These are phyloP conservation scores for Gallinago nigripennis DNA, from an alignment of 2,797 vertebrate genomes.

Conservation along the genomic window DNA sequence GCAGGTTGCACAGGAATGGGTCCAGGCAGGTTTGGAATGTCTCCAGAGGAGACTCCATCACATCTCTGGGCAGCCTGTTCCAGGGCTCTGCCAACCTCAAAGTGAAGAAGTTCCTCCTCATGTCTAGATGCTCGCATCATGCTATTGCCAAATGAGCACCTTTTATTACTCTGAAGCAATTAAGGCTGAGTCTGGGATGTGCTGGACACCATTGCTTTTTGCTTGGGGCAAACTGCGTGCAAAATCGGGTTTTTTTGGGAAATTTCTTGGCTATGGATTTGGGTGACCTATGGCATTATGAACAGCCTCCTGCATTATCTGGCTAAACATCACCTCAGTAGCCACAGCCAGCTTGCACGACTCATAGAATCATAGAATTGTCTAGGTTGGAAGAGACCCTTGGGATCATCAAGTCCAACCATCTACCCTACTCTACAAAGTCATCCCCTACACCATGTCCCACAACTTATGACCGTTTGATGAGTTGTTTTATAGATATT, in stretches of 20 bases:
- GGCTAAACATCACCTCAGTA: background rate
- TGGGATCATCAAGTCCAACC: too few species aligned
- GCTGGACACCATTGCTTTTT: background rate
- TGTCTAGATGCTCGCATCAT: background rate
- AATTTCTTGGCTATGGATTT: background rate
- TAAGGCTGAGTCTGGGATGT: background rate
- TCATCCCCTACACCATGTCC: too few species aligned
- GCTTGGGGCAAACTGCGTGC: background rate
- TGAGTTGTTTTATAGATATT: background rate
- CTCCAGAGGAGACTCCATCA: too few species aligned
- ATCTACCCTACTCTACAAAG: too few species aligned
- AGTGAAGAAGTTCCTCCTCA: too few species aligned
- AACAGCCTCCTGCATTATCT: background rate
- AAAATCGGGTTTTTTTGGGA: background rate
- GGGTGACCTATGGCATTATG: fast-evolving
- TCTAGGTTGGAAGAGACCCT: too few species aligned
- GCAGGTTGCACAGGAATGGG: too few species aligned
- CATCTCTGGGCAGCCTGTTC: too few species aligned
- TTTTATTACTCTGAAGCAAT: background rate
- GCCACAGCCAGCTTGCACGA: background rate
- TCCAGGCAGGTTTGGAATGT: too few species aligned
- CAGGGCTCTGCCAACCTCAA: too few species aligned
- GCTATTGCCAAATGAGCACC: background rate
- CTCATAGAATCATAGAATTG: background rate
- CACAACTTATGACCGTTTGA: background rate